phyloP scores from a whole-genome alignment of 2,888 invertebrate genomes.

The Pinctada fucata region DNA sequence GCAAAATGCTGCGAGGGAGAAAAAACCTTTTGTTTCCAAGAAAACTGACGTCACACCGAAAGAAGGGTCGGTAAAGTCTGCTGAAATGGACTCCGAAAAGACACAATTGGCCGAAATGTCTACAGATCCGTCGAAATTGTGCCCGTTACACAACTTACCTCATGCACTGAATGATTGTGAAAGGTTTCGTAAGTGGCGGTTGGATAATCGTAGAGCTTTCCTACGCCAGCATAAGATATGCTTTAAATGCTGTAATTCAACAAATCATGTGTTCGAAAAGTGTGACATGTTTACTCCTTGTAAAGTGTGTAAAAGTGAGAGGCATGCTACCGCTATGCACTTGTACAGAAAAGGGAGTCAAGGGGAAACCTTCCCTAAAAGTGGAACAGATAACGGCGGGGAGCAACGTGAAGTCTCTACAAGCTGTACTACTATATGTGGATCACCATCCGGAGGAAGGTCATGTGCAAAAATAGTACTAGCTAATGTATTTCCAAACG shows the following conservation, averaged over 20 bases:
- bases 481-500: conserved; percentile 10
- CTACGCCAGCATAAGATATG: conserved; percentile 13
- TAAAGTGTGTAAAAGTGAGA: conserved; percentile 17
- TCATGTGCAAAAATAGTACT: conserved; percentile 27
- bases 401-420: conserved; percentile 10
- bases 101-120: too few species aligned
- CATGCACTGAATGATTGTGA: conserved; percentile 16
- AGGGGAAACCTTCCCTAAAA: neutral
- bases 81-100: too few species aligned
- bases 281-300: conserved; percentile 2
- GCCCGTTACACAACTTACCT: conserved; percentile 16
- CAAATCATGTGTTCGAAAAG: neutral
- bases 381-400: conserved; percentile 15
- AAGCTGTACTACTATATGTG: conserved; percentile 18
- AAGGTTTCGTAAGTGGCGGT: conserved; percentile 5
- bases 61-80: too few species aligned
- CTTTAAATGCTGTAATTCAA: too few species aligned
- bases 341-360: conserved; percentile 2
- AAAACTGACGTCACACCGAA: neutral
- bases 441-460: conserved; percentile 4
- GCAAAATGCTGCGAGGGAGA: neutral
- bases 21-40: neutral
- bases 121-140: neutral
- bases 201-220: neutral
- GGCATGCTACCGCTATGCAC: conserved; percentile 18